Evolutionary conservation across 2,888 invertebrate species (phyloP), one percentile per base, ranked within the genome.

Genomic region (Campoplex nolae): DNA sequence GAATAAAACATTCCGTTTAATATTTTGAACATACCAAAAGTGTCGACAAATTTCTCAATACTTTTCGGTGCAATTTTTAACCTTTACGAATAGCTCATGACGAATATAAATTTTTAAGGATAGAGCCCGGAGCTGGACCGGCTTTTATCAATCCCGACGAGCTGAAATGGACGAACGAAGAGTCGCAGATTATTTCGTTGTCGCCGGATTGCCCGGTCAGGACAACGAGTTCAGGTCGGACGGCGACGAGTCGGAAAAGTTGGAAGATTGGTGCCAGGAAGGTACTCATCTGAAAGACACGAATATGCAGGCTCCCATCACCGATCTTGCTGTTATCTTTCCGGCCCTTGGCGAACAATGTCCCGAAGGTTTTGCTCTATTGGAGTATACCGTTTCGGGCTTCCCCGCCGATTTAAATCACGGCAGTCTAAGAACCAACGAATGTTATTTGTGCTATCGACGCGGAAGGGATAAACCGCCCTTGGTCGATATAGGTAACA

Each of bases 111-210:
- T 16, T 62, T 58, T 28, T 13, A 9, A 62, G 56, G 42, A 2
- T 75, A 75, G 23, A 45, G 4, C 16, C 18, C 28, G 0, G 28
- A 8, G 7, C 6, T 16, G 8, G 4, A 28, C 2, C 3, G 3
- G 23, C 11, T 45, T 11, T 42, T 45, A 16, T 28, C 16, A 28
- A 62, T 38, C 23, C 3, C 8, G 7, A 56, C 28, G 13, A 23
- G 8, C 3, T 2, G 42, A 90, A 90, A 98, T 98, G 98, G 98
- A 98, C 93, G 98, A 98, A 92, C 96, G 97, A 93, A 96, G 97
- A 94, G 98, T 99, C 88, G 99, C 98, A 38, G 99, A 99, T 95
- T 99, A 99, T 95, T 99, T 99, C 95, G 99, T 99, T 90, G 98
- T 99, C 88, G 99, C 99, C 93, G 99, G 99, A 45, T 95, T 99